Base-by-base conservation (phyloP, 2,113 vertebrate genomes). In the Nothocercus nigrocapillus region DNA sequence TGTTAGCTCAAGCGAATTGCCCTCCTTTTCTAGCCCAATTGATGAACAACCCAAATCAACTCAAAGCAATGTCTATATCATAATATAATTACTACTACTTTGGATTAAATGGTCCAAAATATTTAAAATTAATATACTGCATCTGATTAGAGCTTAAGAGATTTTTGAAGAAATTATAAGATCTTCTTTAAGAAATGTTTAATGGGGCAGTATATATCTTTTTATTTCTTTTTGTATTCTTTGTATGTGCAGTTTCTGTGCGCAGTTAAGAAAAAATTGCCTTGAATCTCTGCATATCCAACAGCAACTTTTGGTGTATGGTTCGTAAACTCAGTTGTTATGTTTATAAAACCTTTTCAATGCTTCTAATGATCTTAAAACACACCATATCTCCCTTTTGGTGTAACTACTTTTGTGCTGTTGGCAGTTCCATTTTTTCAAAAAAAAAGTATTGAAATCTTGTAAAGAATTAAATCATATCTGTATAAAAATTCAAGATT, bases 301-400 rank as follows among this genome's bases (percentile, higher is more conserved):
- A 73, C 0, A 5, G 36, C 30, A 94, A 40, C 10, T 32, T 91
- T 88, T 88, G 42, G 1, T 91, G 16, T 54, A 27, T 14, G 2
- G 8, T 84, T 89, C 94, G 22, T 88, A 80, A 90, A 90, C 25
- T 80, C 1, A 0, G 42, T 68, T 82, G 21, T 85, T 85, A 44
- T 83, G 72, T 88, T 85, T 92, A 25, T 63, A 88, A 94, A 84
- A 83, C 22, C 18, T 90, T 86, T 82, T 54, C 49, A 83, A 61
- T 91, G 40, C 14, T 94, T 13, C 42, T 78, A 27, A 58, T 94
- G 20, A 67, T 89, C 69, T 90, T 84, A 70, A 70, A 56, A 74
- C 34, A 49, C 0, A 1, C 53, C n/a, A 92, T 86, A 80, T 93
- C 36, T 93, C 12, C 63, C 22, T 83, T 90, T 66, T 28, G 53